Percentiles rank a stretch among this genome's conserved stretches.
phyloP scores from a whole-genome alignment of 2,113 vertebrate species.

The Onychorhynchus coronatus region DNA sequence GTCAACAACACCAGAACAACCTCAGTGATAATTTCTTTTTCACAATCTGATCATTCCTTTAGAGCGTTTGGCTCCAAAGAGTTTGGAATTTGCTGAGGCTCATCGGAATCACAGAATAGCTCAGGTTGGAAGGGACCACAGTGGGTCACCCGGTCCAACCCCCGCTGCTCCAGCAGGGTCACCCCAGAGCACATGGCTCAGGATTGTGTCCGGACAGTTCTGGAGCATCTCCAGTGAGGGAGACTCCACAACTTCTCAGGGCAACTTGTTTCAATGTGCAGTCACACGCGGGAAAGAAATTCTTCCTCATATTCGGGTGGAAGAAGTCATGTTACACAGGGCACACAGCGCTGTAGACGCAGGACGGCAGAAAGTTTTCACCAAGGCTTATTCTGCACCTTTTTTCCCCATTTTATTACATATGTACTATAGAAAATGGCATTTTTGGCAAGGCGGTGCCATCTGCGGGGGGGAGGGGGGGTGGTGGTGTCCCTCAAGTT shows the following conservation, averaged over 20 bases:
- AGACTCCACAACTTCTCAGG: background rate
- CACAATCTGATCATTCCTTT: too few species aligned
- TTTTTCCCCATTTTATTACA: too few species aligned
- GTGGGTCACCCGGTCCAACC: too few species aligned
- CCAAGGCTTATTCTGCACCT: background rate
- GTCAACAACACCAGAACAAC: background rate
- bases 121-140: background rate
- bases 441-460: too few species aligned
- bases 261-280: background rate
- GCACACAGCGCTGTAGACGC: too few species aligned
- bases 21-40: background rate
- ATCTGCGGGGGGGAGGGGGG: background rate
- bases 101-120: background rate
- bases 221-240: background rate
- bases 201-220: background rate
- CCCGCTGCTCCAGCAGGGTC: background rate
- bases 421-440: background rate
- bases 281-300: background rate
- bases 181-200: background rate
- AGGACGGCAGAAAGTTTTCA: fast-evolving
- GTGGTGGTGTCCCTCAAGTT: too few species aligned
- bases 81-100: background rate
- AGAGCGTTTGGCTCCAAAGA: background rate
- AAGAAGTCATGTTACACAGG: background rate
- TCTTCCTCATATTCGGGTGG: background rate